Percentiles rank a stretch among this genome's conserved stretches.
phyloP scores from a whole-genome alignment of 2,797 vertebrate species.

The Leptatherina wallacei region DNA sequence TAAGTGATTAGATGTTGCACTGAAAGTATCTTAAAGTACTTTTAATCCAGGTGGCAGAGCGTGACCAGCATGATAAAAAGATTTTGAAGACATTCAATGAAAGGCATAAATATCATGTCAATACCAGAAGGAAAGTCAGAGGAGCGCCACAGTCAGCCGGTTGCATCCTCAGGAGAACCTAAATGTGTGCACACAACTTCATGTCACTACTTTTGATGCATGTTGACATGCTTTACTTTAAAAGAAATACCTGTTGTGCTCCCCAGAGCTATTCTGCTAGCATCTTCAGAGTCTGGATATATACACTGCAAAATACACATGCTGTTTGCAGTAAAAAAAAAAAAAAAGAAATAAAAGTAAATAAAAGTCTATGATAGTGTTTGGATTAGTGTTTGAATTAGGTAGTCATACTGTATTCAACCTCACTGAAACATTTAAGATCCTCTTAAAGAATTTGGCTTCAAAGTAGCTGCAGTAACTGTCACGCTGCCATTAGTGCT shows the following conservation, averaged over 20 bases:
- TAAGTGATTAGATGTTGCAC: too few species aligned
- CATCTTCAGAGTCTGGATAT: not conserved
- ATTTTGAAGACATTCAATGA: too few species aligned
- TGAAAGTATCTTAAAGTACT: too few species aligned
- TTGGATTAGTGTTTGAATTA: not conserved
- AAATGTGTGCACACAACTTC: not conserved
- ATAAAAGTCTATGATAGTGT: not conserved
- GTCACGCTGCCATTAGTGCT: constrained; percentile 48
- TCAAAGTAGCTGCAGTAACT: constrained; percentile 41
- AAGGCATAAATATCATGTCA: too few species aligned
- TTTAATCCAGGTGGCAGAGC: too few species aligned
- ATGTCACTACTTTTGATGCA: not conserved
- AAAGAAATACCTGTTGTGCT: not conserved
- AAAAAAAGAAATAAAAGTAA: not conserved
- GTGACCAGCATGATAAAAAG: too few species aligned
- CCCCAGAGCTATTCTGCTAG: not conserved
- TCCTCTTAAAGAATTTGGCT: constrained; percentile 38
- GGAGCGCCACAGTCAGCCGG: not conserved
- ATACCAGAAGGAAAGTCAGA: not conserved
- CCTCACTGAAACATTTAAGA: constrained; percentile 40
- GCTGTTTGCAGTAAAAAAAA: not conserved
- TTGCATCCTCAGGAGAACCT: not conserved
- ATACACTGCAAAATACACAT: not conserved
- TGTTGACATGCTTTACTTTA: not conserved
- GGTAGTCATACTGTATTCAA: constrained; percentile 25